Base-by-base conservation (phyloP, 2,888 invertebrate species). In the Cosmia trapezina region DNA sequence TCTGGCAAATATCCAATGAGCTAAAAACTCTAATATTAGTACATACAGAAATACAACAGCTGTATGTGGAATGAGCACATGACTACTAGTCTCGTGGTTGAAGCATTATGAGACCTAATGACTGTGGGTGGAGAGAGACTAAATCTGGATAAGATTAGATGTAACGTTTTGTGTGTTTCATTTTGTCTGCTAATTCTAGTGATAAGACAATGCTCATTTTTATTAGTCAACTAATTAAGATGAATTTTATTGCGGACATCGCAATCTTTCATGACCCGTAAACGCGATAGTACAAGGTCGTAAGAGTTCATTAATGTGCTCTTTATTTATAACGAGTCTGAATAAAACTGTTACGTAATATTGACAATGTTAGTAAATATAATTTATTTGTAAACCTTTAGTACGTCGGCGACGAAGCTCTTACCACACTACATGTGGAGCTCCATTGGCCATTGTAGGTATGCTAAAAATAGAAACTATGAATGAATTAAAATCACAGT, bases 11-110 rank as follows among this genome's bases (percentile, higher is more conserved):
- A 80, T 93, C 96, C 96, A 96, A 91, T 88, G 90, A 88, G 91
- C 94, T 93, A 93, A 95, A 95, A 94, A 92, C 89, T 93, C 96
- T 95, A 95, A 94, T 93, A 95, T 93, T 96, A 96, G 94, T 92
- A 86, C 89, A 91, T 85, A 91, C 93, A 93, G 91, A 95, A 94
- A 94, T 94, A 95, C 90, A 91, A 91, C 91, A 88, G 90, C 84
- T 87, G 89, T 90, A 90, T 92, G 91, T 90, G 92, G 91, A 93
- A 92, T 90, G 93, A 90, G 94, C 96, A 94, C 95, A 95, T 95
- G 95, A 96, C 91, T 91, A 85, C 87, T 86, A 85, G 85, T 91
- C 92, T 87, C 89, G 91, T 89, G 89, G 86, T 88, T 81, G 80
- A 45, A 68, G 73, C 70, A 86, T 73, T 80, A 76, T 80, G 81